Evolutionary conservation across 2,113 vertebrate species (phyloP), one percentile per base, ranked within the genome.

Genomic region (Chinchilla lanigera): DNA sequence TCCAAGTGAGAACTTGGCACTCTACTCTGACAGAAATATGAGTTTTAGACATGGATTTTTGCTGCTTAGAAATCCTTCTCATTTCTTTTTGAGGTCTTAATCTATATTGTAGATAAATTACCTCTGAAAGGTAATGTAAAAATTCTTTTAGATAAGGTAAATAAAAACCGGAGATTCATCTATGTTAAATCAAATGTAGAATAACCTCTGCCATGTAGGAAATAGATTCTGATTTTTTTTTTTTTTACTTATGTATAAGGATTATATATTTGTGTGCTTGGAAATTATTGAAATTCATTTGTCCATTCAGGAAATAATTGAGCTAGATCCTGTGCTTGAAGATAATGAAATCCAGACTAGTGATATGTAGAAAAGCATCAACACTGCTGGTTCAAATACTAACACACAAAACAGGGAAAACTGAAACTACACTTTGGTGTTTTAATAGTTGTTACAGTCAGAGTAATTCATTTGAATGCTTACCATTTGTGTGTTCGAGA

Each of bases 211-310:
- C 28, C 67, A 52, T 1, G 2, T 73, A 22, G 41, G 35, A 83
- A 52, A 90, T 83, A 4, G 58, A 86, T 61, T 93, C 77, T 93
- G n/a, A 24, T 86, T 87, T 80, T 82, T 71, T 60, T 50, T 50
- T 65, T 73, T 35, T 69, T n/a, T 7, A 41, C 52, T 80, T 90
- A 65, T 26, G 22, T 50, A 0, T 69, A 30, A 94, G 65, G 86
- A 58, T 20, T 83, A 10, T 75, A 12, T 92, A 58, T 86, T 44
- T 90, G 56, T 84, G 47, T 50, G 35, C 33, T 41, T 60, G 14
- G 73, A 75, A 88, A 44, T 80, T 96, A 88, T 1, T 96, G 92
- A 75, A 95, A 96, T 92, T 85, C 61, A 41, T 67, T 75, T 58
- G 56, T 86, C 73, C 58, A 19, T 67, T 88, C 41, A 73, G 69